A percentile compares a stretch with the other conserved stretches of the same genome.
Conservation (phyloP, 2,113 vertebrate species). For the Formicarius rufipectus region DNA sequence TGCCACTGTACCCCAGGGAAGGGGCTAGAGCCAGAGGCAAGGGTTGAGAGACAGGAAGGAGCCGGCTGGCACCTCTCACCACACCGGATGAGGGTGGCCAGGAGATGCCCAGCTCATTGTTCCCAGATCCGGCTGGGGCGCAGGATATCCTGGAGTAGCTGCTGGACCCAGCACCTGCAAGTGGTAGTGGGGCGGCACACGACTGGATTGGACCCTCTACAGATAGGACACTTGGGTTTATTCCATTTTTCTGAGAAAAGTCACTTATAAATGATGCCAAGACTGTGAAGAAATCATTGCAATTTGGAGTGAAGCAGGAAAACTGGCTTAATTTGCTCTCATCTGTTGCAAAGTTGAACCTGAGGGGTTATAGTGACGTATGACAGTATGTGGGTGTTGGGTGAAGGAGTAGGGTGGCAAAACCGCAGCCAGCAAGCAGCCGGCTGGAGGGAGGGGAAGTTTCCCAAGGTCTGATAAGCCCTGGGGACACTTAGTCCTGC, state of each 20-base stretch:
- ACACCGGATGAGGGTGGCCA: accelerated
- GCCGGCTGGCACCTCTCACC: not conserved
- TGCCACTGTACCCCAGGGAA: accelerated
- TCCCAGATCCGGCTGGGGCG: not conserved
- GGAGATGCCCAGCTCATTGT: not conserved
- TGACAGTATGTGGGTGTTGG: not conserved
- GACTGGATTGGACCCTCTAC: not conserved
- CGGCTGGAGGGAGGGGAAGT: not conserved
- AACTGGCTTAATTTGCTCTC: not conserved
- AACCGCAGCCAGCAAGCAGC: not conserved
- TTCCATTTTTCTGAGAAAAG: not conserved
- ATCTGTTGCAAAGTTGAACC: not conserved
- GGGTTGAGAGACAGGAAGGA: not conserved
- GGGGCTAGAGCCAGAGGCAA: not conserved
- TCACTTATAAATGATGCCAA: accelerated
- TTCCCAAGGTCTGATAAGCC: constrained; percentile 38
- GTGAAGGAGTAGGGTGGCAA: not conserved
- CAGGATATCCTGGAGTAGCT: constrained; percentile 34
- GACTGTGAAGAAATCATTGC: accelerated
- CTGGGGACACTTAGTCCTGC: accelerated
- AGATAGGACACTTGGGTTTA: accelerated
- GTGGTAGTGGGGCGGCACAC: not conserved
- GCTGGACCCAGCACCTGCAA: not conserved
- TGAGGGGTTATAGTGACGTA: not conserved
- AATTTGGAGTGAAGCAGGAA: not conserved